Evolutionary conservation across 53 echinoderm and acorn worm genomes (phyloP).

Genomic region (Patiria pectinifera): DNA sequence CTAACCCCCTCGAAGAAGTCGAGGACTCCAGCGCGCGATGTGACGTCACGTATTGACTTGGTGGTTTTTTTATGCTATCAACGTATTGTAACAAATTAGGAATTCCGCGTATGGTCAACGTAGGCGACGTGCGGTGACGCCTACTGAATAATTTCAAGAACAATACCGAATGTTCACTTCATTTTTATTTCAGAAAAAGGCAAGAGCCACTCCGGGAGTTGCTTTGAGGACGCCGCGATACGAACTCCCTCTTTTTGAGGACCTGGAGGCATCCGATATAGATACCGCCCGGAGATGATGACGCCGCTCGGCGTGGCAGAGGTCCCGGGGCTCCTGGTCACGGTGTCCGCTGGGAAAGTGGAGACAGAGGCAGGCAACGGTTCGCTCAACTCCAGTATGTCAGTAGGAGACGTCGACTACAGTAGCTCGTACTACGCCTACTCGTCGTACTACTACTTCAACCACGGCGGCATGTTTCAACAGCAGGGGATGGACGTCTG

Average conservation of each 20-base stretch:
- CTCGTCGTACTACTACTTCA: constrained; percentile 17
- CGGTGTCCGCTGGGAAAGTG: neutral
- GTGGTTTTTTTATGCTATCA: neutral
- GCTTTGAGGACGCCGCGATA: neutral
- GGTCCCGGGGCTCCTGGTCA: neutral
- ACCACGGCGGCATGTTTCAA: neutral
- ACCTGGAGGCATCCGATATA: neutral
- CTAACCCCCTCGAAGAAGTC: neutral
- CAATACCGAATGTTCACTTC: neutral
- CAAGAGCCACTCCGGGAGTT: neutral
- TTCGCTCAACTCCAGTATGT: constrained; percentile 1
- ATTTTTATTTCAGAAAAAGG: neutral
- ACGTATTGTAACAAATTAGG: neutral
- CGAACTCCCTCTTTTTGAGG: too few relatives aligned
- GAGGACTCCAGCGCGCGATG: neutral
- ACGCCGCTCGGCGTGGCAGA: neutral
- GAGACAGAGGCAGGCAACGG: neutral
- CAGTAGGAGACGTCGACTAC: neutral
- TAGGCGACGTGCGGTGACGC: neutral
- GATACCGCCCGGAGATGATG: neutral
- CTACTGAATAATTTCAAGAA: neutral
- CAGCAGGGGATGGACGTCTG: constrained; percentile 35
- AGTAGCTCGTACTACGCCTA: neutral
- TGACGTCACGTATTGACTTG: neutral
- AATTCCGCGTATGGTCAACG: neutral